Percentiles rank a stretch among this genome's conserved stretches.
Conservation (phyloP, 2,888 invertebrate species). For the Monopis laevigella region DNA sequence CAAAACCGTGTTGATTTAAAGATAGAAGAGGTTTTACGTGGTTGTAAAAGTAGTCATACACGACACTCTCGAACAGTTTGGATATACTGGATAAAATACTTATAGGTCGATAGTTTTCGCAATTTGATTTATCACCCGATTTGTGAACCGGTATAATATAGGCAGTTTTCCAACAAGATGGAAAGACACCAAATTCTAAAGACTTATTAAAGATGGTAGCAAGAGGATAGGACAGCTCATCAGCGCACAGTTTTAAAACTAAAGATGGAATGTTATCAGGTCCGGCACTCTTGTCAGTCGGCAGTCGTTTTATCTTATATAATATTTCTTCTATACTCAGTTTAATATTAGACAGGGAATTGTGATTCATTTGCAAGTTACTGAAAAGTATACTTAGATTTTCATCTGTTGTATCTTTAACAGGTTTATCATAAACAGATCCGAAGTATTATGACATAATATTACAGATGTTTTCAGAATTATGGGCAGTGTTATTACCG, state of each 20-base stretch:
- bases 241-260: background rate
- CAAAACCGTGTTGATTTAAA: constrained; percentile 15
- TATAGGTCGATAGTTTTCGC: constrained; percentile 13
- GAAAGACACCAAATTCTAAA: background rate
- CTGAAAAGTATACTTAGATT: background rate
- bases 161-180: background rate
- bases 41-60: constrained; percentile 11
- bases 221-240: background rate
- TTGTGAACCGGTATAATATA: constrained; percentile 12
- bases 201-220: background rate
- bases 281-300: background rate
- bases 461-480: background rate
- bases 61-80: constrained; percentile 12
- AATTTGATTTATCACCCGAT: constrained; percentile 6
- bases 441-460: background rate
- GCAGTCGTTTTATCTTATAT: background rate
- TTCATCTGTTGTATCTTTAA: background rate
- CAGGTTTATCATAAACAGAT: constrained; percentile 6
- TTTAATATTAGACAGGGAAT: background rate
- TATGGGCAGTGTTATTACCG: background rate
- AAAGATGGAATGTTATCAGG: background rate
- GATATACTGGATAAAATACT: constrained; percentile 11
- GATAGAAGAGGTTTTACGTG: constrained; percentile 14
- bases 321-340: background rate
- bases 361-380: too few species aligned